Evolutionary conservation across 2,113 vertebrate species (phyloP).

Genomic region (Euleptes europaea): DNA sequence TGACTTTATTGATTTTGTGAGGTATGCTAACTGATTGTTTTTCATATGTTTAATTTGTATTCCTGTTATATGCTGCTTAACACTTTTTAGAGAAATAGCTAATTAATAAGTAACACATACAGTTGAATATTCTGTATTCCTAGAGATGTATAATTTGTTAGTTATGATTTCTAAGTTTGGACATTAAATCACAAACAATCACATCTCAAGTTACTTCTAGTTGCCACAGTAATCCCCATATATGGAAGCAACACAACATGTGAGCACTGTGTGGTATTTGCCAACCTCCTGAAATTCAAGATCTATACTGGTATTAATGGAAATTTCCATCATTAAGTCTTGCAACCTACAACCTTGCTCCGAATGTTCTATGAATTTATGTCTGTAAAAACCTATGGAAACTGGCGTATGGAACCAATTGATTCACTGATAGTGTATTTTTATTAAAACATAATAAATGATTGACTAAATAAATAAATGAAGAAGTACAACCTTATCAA

Average conservation of each 20-base stretch:
- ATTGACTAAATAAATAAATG: too few species aligned
- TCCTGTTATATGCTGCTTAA: not conserved
- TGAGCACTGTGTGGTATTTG: too few species aligned
- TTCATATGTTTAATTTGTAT: too few species aligned
- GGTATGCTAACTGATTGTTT: too few species aligned
- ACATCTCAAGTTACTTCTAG: not conserved
- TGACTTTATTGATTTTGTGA: too few species aligned
- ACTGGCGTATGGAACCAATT: not conserved
- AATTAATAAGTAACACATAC: too few species aligned
- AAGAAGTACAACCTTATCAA: too few species aligned
- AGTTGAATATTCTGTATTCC: not conserved
- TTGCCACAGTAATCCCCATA: not conserved
- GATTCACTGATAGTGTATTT: not conserved
- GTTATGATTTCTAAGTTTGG: not conserved
- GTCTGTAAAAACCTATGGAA: not conserved
- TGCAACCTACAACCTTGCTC: not conserved
- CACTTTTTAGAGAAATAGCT: not conserved
- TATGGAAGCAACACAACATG: not conserved
- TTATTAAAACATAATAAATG: not conserved
- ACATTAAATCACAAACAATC: not conserved
- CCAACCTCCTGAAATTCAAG: too few species aligned
- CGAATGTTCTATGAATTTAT: not conserved
- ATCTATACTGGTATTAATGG: not conserved
- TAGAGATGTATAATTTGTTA: not conserved
- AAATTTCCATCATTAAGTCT: not conserved